Evolutionary conservation across 2,888 invertebrate genomes (phyloP).

Genomic region (Chironomus tentans): DNA sequence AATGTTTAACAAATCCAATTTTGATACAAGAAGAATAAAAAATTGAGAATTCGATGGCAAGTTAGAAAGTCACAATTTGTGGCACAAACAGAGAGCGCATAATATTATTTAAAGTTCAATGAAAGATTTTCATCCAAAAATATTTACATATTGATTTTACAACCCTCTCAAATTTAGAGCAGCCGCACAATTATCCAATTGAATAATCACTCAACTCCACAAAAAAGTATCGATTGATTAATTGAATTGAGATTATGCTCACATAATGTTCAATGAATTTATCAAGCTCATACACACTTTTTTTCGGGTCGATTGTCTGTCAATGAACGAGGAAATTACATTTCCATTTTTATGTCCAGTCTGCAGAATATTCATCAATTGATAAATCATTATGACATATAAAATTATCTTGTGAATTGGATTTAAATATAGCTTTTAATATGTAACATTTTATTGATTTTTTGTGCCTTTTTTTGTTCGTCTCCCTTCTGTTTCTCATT

Average conservation of each 20-base stretch:
- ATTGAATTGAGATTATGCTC: constrained; percentile 1
- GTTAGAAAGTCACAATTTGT: too few species aligned
- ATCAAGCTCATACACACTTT: background rate
- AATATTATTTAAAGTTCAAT: too few species aligned
- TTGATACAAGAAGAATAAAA: too few species aligned
- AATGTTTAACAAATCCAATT: too few species aligned
- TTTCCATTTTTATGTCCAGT: background rate
- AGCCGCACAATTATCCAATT: too few species aligned
- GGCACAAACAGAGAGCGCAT: too few species aligned
- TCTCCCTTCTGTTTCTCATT: background rate
- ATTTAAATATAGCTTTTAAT: constrained; percentile 8
- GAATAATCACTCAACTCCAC: background rate
- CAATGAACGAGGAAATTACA: constrained; percentile 13
- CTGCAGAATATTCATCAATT: background rate
- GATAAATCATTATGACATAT: background rate
- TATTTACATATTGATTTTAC: too few species aligned
- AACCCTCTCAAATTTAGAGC: too few species aligned
- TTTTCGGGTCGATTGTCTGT: background rate
- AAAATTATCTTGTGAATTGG: constrained; percentile 2
- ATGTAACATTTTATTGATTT: constrained; percentile 14
- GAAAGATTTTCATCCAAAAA: too few species aligned
- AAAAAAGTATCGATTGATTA: constrained; percentile 22
- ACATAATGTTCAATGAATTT: background rate
- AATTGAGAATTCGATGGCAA: too few species aligned
- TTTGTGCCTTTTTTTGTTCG: background rate